These are phyloP conservation scores for Pararge aegeria DNA, from an alignment of 1,140 invertebrate genomes.

Conservation along the genomic window DNA sequence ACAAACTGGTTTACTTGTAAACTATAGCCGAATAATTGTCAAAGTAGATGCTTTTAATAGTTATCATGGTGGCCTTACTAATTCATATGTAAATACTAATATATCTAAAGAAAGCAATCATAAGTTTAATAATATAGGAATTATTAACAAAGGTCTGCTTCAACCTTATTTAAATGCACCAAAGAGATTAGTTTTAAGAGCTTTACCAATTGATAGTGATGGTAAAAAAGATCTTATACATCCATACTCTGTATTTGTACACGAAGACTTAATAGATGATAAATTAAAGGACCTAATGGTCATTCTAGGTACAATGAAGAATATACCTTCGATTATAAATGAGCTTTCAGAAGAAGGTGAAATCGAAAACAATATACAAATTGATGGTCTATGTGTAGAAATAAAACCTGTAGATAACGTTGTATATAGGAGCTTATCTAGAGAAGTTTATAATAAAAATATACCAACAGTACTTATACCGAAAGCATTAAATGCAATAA, in stretches of 20 bases:
- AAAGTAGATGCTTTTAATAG: slow-evolving; percentile 67
- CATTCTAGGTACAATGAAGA: slow-evolving; percentile 64
- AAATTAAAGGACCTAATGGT: slow-evolving; percentile 56
- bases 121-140: slow-evolving; percentile 59
- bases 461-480: slow-evolving; percentile 72
- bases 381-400: slow-evolving; percentile 69
- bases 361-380: slow-evolving; percentile 41
- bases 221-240: slow-evolving; percentile 70
- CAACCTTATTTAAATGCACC: slow-evolving; percentile 54
- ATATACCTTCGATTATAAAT: slow-evolving; percentile 54
- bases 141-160: slow-evolving; percentile 58
- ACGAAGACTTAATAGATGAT: slow-evolving; percentile 59
- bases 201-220: slow-evolving; percentile 64
- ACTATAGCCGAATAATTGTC: slow-evolving; percentile 59
- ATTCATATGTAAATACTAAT: slow-evolving; percentile 19
- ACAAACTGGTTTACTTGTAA: slow-evolving; percentile 64
- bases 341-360: slow-evolving; percentile 41
- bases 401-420: slow-evolving; percentile 63
- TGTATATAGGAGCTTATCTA: slow-evolving; percentile 60
- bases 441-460: slow-evolving; percentile 64
- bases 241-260: slow-evolving; percentile 69
- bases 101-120: slow-evolving; percentile 38
- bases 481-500: slow-evolving; percentile 64
- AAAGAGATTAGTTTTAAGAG: slow-evolving; percentile 56
- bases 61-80: slow-evolving; percentile 32